Evolutionary conservation across 2,797 vertebrate genomes (phyloP).

Genomic region (Manis javanica): DNA sequence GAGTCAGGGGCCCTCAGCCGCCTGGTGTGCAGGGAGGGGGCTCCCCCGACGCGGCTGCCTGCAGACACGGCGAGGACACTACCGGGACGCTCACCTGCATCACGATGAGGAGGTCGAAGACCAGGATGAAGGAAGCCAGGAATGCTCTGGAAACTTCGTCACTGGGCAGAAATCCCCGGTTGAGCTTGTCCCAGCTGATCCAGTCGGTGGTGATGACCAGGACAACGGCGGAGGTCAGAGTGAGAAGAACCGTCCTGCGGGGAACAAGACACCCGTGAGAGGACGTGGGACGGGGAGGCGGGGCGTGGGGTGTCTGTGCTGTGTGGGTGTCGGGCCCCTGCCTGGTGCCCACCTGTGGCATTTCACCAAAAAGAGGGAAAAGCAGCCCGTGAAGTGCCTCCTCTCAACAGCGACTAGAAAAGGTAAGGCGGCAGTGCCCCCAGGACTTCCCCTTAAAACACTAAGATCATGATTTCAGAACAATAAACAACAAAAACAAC

Average conservation of each 20-base stretch:
- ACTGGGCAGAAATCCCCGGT: slow-evolving; percentile 97
- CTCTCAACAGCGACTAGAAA: slow-evolving; percentile 24
- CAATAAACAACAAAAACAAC: slow-evolving; percentile 31
- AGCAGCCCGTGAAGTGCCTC: neutral
- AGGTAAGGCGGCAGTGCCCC: neutral
- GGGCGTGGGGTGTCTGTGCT: slow-evolving; percentile 15
- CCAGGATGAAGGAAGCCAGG: slow-evolving; percentile 98
- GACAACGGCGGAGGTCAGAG: slow-evolving; percentile 96
- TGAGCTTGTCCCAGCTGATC: slow-evolving; percentile 99
- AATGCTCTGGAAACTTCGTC: slow-evolving; percentile 98
- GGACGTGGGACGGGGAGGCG: neutral
- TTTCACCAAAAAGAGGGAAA: slow-evolving; percentile 55
- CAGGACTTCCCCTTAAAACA: slow-evolving; percentile 10
- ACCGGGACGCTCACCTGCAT: slow-evolving; percentile 93
- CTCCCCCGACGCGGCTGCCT: no score
- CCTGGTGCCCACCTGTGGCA: neutral
- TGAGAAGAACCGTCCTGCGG: slow-evolving; percentile 95
- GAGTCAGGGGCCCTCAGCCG: no score
- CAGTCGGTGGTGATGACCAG: slow-evolving; percentile 98
- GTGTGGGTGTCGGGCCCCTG: slow-evolving; percentile 13
- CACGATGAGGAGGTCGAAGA: slow-evolving; percentile 99
- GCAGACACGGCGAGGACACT: slow-evolving; percentile 8
- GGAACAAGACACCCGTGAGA: slow-evolving; percentile 67
- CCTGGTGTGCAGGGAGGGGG: no score
- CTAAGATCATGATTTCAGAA: neutral